Evolutionary conservation across 2,888 invertebrate species (phyloP), one percentile per base, ranked within the genome.

Genomic region (Cinara cedri): DNA sequence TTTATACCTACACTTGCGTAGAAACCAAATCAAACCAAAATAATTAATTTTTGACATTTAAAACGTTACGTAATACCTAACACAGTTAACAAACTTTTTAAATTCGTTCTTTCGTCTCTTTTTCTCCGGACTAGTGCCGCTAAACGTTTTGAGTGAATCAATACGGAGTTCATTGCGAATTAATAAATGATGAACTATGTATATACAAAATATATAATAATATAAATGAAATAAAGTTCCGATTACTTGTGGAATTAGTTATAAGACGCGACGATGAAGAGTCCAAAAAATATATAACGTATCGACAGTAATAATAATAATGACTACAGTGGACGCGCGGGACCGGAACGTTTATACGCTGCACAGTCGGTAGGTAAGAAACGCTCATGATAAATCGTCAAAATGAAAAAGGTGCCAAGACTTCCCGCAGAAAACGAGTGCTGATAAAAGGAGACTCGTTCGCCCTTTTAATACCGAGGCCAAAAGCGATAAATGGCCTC

Each of bases 371-470:
- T 19, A 34, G 24, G 34, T 34, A 70, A 42, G 19, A 70, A 68
- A 66, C 16, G 19, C 6, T 46, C 66, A 57, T 60, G 76, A 76
- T 76, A 76, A 76, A 78, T 78, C 49, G 42, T 70, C 60, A n/a
- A 70, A 60, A 1, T 51, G 49, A 49, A 70, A 70, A 34, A 57
- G 60, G 55, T 78, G 78, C 78, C 78, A 78, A 78, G 49, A 49
- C 42, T 49, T 60, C 21, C 60, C 34, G 34, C 34, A 34, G 21
- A 68, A 44, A 75, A 76, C 76, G 78, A 68, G 21, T 65, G 49
- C 46, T 70, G 78, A 78, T 78, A 78, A 78, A 78, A 78, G 60
- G 78, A 34, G 34, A 78, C 60, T 78, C 51, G 19, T 78, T 78
- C 49, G 42, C 57, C 49, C 68, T 60, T 78, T 78, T 78, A 70